Base-by-base conservation (phyloP, 30 jellyfish, hydroid and myxozoan species). In the Cassiopea andromeda region DNA sequence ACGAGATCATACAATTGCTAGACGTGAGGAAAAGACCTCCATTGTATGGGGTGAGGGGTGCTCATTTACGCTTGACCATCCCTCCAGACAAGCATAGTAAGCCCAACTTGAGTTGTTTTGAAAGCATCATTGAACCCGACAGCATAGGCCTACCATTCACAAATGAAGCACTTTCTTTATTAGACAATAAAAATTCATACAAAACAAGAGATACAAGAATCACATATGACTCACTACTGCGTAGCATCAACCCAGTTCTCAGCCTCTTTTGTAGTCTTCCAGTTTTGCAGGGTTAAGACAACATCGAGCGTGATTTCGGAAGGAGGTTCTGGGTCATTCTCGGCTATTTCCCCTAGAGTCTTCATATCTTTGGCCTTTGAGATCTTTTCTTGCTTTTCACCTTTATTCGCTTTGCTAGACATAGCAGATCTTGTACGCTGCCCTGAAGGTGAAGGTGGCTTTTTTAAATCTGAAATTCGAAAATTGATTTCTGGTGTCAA, bases 251-350 rank as follows among this genome's bases (percentile, higher is more conserved):
- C 70, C 94, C 94, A 87, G 6, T 87, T 89, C 58, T 87, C 90
- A 1, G 79, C 96, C 83, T 89, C 96, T 10, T 74, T 80, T 66
- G 84, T 87, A 80, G 77, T 89, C 68, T 89, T 59, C 96, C 96
- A 89, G 46, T 88, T 81, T 0, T 60, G 87, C 84, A 89, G 68
- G 18, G 74, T 10, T 44, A 89, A n/a, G 2, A 46, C 67, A 43
- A 89, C 92, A 19, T 73, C 81, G 49, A 89, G 82, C 18, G 89
- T 70, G 79, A 89, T 81, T 19, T 71, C 91, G 50, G 57, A 18
- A 0, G 79, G 92, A 46, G 88, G 88, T 66, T 77, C 73, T 43
- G 58, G 4, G 6, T 68, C 90, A 18, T 45, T 68, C 70, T 87
- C 94, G 45, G 78, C 61, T 46, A 87, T 78, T 50, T 87, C 94